A percentile compares a stretch with the other conserved stretches of the same genome.
phyloP scores from a whole-genome alignment of 2,113 vertebrate species.

The Oxyura jamaicensis region DNA sequence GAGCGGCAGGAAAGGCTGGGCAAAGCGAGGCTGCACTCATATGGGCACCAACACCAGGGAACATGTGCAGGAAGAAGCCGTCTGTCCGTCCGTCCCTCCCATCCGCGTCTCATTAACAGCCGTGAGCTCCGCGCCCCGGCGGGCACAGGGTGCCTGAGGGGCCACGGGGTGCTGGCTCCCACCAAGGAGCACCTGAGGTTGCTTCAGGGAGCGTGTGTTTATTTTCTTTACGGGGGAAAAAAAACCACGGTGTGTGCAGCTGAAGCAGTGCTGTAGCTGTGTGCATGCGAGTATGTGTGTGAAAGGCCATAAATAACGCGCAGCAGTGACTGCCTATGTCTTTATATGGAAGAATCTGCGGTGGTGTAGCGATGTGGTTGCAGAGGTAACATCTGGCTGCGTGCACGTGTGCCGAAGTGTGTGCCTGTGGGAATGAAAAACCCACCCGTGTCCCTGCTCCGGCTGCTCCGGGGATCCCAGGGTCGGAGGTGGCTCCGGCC shows the following conservation, averaged over 20 bases:
- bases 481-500: neutral
- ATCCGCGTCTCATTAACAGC: accelerated
- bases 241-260: neutral
- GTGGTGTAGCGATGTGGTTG: neutral
- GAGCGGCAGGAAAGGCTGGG: neutral
- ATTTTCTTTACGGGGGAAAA: neutral
- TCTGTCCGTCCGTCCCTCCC: neutral
- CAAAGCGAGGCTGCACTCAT: neutral
- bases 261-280: neutral
- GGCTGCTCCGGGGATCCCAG: accelerated
- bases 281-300: neutral
- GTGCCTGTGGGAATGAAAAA: neutral
- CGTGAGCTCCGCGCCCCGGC: neutral
- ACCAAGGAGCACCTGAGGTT: neutral
- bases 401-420: neutral
- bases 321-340: neutral
- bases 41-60: neutral
- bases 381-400: neutral
- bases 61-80: neutral
- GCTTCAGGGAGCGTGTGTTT: neutral
- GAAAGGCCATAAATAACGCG: neutral
- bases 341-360: conserved; percentile 36
- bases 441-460: neutral
- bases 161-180: accelerated
- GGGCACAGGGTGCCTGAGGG: neutral